Conservation (phyloP, 2,113 vertebrate species). For the Callocephalon fimbriatum region DNA sequence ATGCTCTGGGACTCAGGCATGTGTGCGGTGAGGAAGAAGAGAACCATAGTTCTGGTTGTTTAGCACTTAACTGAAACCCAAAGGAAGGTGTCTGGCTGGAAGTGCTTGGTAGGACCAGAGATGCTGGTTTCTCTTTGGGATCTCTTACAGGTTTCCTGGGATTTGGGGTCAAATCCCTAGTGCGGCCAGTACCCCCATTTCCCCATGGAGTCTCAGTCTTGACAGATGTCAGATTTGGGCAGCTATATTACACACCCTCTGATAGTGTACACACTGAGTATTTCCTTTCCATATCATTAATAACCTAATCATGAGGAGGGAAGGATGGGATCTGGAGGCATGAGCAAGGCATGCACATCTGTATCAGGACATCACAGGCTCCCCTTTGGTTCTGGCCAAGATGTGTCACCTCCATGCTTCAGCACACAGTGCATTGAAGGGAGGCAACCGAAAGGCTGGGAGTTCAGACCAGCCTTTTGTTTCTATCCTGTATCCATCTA, state of each 20-base stretch:
- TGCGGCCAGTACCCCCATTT: neutral
- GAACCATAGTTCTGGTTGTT: neutral
- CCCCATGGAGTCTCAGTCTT: neutral
- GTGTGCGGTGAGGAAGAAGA: neutral
- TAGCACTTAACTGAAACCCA: neutral
- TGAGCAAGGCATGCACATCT: neutral
- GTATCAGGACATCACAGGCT: neutral
- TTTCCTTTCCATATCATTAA: neutral
- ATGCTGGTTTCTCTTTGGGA: neutral
- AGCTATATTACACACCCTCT: rapidly evolving
- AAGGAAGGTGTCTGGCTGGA: neutral
- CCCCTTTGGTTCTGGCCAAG: neutral
- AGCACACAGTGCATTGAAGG: neutral
- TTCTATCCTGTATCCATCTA: neutral
- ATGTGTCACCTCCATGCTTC: neutral
- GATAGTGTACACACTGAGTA: neutral
- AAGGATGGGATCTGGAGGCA: neutral
- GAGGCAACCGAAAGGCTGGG: neutral
- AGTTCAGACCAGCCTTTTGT: neutral
- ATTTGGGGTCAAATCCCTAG: rapidly evolving
- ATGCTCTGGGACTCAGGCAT: neutral
- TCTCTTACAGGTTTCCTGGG: neutral
- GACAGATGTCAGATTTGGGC: neutral
- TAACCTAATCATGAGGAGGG: neutral
- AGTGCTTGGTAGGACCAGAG: neutral